A percentile compares a stretch with the other conserved stretches of the same genome.
Evolutionary conservation across 2,113 vertebrate genomes (phyloP).

Genomic region (Brachirus orientalis): DNA sequence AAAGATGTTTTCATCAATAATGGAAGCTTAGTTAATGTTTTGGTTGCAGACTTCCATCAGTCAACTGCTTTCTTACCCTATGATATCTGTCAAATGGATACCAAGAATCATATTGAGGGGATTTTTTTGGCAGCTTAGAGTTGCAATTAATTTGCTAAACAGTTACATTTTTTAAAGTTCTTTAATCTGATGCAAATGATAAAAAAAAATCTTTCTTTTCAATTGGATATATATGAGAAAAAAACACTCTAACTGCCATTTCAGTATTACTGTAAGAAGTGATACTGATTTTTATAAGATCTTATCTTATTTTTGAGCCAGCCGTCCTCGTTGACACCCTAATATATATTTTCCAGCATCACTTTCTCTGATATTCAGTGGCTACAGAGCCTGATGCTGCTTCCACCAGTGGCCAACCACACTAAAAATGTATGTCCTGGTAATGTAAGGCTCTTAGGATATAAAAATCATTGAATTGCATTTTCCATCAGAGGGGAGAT

Average conservation of each 20-base stretch:
- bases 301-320: slow-evolving; percentile 4
- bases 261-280: neutral
- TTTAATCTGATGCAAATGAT: too few relatives aligned
- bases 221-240: too few relatives aligned
- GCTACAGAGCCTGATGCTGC: slow-evolving; percentile 11
- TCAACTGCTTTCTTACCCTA: too few relatives aligned
- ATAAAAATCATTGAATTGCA: slow-evolving; percentile 46
- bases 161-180: neutral
- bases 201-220: too few relatives aligned
- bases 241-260: neutral
- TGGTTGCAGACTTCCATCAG: too few relatives aligned
- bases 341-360: slow-evolving; percentile 25
- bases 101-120: too few relatives aligned
- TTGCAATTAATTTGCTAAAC: too few relatives aligned
- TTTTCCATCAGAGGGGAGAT: slow-evolving; percentile 38
- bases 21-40: too few relatives aligned
- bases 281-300: neutral
- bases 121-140: too few relatives aligned
- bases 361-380: slow-evolving; percentile 25
- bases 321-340: slow-evolving; percentile 4
- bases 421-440: slow-evolving; percentile 39
- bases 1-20: too few relatives aligned
- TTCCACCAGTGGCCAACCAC: slow-evolving; percentile 8
- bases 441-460: slow-evolving; percentile 48
- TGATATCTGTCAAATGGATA: too few relatives aligned